Conservation (phyloP, 2,888 invertebrate genomes). For the Dasysyrphus tricinctus region DNA sequence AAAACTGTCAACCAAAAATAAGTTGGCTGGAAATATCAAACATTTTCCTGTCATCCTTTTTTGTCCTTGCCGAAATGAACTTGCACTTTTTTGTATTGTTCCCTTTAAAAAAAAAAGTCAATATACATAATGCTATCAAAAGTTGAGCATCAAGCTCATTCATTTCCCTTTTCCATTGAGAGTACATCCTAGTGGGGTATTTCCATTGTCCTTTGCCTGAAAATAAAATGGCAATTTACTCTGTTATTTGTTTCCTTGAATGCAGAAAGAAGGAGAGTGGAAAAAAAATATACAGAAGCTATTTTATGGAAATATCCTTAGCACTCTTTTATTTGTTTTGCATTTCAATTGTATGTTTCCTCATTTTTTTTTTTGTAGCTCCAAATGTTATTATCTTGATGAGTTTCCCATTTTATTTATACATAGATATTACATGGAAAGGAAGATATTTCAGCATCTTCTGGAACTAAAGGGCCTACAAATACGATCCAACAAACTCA, state of each 20-base stretch:
- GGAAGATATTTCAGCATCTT: slow-evolving; percentile 96
- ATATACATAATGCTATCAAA: slow-evolving; percentile 64
- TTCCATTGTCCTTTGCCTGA: slow-evolving; percentile 68
- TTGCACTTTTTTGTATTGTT: slow-evolving; percentile 46
- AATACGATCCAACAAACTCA: slow-evolving; percentile 94
- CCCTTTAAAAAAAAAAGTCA: slow-evolving; percentile 59
- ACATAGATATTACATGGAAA: slow-evolving; percentile 92
- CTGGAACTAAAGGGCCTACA: slow-evolving; percentile 95
- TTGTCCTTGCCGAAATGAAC: slow-evolving; percentile 48
- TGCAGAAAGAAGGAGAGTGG: slow-evolving; percentile 34
- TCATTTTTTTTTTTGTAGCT: slow-evolving; percentile 38
- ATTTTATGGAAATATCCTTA: slow-evolving; percentile 67
- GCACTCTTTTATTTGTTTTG: slow-evolving; percentile 64
- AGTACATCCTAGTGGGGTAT: slow-evolving; percentile 53
- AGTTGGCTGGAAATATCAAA: slow-evolving; percentile 38
- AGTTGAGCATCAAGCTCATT: slow-evolving; percentile 69
- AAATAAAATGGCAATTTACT: slow-evolving; percentile 74
- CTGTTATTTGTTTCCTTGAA: slow-evolving; percentile 68
- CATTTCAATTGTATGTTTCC: slow-evolving; percentile 57
- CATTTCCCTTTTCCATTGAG: slow-evolving; percentile 61
- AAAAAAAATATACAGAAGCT: slow-evolving; percentile 47
- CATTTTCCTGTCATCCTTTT: slow-evolving; percentile 27
- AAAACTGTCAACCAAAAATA: slow-evolving; percentile 27
- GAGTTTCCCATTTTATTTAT: slow-evolving; percentile 14
- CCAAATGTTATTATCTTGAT: slow-evolving; percentile 52